A percentile compares a stretch with the other conserved stretches of the same genome.
These are phyloP conservation scores for Campoplex capitator DNA, from an alignment of 2,888 invertebrate genomes.

Conservation along the genomic window DNA sequence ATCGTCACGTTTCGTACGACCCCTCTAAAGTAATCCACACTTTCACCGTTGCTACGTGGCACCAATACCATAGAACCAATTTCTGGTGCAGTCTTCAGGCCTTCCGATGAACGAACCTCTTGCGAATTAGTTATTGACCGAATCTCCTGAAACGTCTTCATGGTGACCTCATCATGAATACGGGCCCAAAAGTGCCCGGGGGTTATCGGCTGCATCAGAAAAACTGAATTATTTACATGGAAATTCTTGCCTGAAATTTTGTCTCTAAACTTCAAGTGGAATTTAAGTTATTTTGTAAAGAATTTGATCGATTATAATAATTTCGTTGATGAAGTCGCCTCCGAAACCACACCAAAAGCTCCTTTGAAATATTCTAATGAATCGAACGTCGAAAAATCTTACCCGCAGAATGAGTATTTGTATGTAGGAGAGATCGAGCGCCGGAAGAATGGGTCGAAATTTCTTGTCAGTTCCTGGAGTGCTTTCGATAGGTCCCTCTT, in stretches of 20 bases:
- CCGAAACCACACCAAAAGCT: not conserved
- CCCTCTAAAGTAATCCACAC: constrained; percentile 77
- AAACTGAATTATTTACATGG: constrained; percentile 5
- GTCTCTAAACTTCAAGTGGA: no score
- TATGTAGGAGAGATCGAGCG: constrained; percentile 87
- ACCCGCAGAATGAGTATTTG: constrained; percentile 87
- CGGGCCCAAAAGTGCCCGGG: constrained; percentile 90
- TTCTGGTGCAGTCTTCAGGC: constrained; percentile 76
- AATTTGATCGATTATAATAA: not conserved
- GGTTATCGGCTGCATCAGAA: constrained; percentile 85
- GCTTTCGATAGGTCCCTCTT: constrained; percentile 66
- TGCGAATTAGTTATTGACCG: constrained; percentile 81
- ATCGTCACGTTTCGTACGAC: constrained; percentile 71
- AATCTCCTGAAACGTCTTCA: constrained; percentile 77
- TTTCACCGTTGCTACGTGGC: constrained; percentile 85
- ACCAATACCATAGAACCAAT: constrained; percentile 87
- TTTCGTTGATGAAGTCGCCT: not conserved
- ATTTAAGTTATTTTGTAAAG: not conserved
- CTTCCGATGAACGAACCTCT: constrained; percentile 72
- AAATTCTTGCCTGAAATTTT: not conserved
- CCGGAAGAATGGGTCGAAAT: constrained; percentile 86
- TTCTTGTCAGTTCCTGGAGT: constrained; percentile 77
- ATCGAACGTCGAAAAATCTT: constrained; percentile 73
- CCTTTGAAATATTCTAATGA: not conserved
- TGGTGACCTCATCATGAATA: constrained; percentile 85